These are phyloP conservation scores for Metridium senile DNA, from an alignment of 92 coral and sea anemone genomes.

Conservation along the genomic window DNA sequence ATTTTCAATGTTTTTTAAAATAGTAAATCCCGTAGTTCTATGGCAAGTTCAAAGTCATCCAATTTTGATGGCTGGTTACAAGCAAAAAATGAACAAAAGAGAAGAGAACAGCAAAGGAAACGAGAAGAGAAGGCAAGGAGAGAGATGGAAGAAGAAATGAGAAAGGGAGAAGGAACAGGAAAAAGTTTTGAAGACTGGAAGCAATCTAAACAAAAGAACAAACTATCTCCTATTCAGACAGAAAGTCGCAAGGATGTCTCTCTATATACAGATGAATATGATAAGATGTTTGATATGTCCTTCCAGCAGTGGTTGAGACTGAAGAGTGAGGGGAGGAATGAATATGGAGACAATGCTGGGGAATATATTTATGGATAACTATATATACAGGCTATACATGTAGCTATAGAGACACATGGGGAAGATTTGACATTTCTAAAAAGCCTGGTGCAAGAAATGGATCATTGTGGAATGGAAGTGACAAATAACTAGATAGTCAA, in stretches of 20 bases:
- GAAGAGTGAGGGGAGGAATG: conserved; percentile 23
- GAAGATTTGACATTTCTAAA: no score
- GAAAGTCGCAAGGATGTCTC: conserved; percentile 49
- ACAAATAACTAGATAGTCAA: no score
- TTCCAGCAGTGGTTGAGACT: conserved; percentile 45
- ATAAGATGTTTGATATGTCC: conserved; percentile 23
- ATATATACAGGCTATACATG: neutral
- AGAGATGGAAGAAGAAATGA: conserved; percentile 50
- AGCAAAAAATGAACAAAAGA: conserved; percentile 68
- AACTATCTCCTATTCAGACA: conserved; percentile 34
- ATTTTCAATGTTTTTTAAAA: neutral
- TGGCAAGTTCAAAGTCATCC: conserved; percentile 74
- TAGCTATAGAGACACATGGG: no score
- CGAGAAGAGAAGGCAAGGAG: conserved; percentile 49
- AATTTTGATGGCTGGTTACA: conserved; percentile 93
- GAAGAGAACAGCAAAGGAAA: conserved; percentile 47
- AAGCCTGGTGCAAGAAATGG: no score
- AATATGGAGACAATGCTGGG: neutral
- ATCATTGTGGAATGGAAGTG: no score
- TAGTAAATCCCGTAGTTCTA: conserved; percentile 68
- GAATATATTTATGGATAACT: conserved; percentile 6
- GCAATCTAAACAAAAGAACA: conserved; percentile 47
- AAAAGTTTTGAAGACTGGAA: conserved; percentile 81
- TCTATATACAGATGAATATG: conserved; percentile 21
- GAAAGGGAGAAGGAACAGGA: conserved; percentile 44